Evolutionary conservation across 2,888 invertebrate species (phyloP).

Genomic region (Sarcophaga carnaria): DNA sequence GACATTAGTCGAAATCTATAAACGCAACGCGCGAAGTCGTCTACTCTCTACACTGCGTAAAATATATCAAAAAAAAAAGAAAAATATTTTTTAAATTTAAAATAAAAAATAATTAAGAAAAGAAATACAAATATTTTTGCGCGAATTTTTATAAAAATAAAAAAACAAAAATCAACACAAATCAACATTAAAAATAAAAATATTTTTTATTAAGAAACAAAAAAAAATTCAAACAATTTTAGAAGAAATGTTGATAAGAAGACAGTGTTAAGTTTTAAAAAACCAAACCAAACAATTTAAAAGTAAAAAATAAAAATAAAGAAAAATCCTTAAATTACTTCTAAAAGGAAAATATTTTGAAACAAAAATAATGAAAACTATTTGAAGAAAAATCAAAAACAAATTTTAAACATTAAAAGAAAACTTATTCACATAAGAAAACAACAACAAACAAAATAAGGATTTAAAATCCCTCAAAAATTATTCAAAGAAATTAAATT

Average conservation of each 20-base stretch:
- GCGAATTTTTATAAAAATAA: constrained; percentile 31
- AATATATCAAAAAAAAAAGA: constrained; percentile 54
- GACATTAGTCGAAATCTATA: constrained; percentile 82
- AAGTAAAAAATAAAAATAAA: neutral
- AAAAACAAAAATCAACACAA: constrained; percentile 11
- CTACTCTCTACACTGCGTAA: constrained; percentile 73
- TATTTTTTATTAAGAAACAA: constrained; percentile 24
- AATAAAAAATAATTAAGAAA: constrained; percentile 43
- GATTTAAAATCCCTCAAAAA: neutral
- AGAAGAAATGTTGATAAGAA: constrained; percentile 2
- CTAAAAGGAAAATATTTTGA: constrained; percentile 1
- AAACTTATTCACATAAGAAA: constrained; percentile 1
- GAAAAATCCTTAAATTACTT: neutral
- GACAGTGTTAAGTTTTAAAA: constrained; percentile 12
- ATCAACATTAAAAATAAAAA: constrained; percentile 36
- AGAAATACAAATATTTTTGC: constrained; percentile 44
- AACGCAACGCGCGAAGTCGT: constrained; percentile 81
- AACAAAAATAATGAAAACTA: constrained; percentile 56
- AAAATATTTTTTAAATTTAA: constrained; percentile 43
- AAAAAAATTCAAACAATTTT: constrained; percentile 6
- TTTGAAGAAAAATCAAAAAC: constrained; percentile 21
- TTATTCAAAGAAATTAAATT: constrained; percentile 16
- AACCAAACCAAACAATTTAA: constrained; percentile 3
- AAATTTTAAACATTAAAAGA: constrained; percentile 15
- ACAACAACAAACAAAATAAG: neutral